Evolutionary conservation across 1,140 invertebrate genomes (phyloP).

Genomic region (Luehdorfia chinensis): DNA sequence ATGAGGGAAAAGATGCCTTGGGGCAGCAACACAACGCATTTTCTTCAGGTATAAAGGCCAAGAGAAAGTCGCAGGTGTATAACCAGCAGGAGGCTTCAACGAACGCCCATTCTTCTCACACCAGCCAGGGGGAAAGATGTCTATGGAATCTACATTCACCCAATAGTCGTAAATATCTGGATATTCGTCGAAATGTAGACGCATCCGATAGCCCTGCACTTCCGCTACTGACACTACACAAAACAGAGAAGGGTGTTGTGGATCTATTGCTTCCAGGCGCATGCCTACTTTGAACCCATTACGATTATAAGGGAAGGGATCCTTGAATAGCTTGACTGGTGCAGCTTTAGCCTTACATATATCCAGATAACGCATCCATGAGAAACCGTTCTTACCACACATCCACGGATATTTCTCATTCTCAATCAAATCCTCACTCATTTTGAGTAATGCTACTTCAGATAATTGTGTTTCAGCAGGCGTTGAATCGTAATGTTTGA

Average conservation of each 20-base stretch:
- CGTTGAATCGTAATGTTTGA: constrained; percentile 47
- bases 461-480: constrained; percentile 33
- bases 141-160: constrained; percentile 93
- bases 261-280: constrained; percentile 96
- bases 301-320: constrained; percentile 84
- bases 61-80: constrained; percentile 81
- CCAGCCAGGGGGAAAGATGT: constrained; percentile 96
- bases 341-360: constrained; percentile 84
- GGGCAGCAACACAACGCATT: constrained; percentile 86
- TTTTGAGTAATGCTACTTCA: constrained; percentile 42
- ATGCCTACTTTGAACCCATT: constrained; percentile 90
- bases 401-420: constrained; percentile 81
- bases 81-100: constrained; percentile 86
- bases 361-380: constrained; percentile 86
- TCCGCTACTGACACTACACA: constrained; percentile 93
- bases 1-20: constrained; percentile 85
- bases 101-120: constrained; percentile 88
- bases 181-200: constrained; percentile 96
- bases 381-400: constrained; percentile 83
- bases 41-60: constrained; percentile 92
- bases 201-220: constrained; percentile 88
- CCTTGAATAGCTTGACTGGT: constrained; percentile 87
- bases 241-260: constrained; percentile 91
- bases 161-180: constrained; percentile 95
- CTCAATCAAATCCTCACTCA: constrained; percentile 51